Evolutionary conservation across 2,888 invertebrate species (phyloP).

Genomic region (Phragmatobia fuliginosa): DNA sequence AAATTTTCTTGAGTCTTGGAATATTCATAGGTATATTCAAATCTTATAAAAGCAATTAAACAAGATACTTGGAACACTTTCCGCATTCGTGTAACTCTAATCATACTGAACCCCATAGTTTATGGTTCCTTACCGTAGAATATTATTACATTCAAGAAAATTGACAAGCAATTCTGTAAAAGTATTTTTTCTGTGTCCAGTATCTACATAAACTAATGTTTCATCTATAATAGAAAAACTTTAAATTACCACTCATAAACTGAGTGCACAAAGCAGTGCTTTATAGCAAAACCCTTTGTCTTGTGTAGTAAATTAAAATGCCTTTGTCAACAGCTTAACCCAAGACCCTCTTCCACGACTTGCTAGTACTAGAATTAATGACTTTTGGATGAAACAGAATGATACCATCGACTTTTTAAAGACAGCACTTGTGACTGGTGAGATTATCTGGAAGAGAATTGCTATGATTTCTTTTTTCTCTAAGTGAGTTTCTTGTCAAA

Average conservation of each 20-base stretch:
- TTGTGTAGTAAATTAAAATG: conserved; percentile 22
- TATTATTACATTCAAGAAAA: background rate
- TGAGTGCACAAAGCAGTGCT: conserved; percentile 9
- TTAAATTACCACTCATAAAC: background rate
- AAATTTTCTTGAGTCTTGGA: background rate
- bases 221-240: background rate
- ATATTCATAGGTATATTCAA: background rate
- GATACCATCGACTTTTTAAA: conserved; percentile 12
- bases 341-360: conserved; percentile 11
- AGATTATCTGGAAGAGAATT: conserved; percentile 11
- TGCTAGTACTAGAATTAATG: conserved; percentile 22
- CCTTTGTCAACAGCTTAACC: conserved; percentile 14
- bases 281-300: conserved; percentile 9
- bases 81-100: background rate
- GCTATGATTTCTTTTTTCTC: conserved; percentile 4
- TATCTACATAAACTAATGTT: background rate
- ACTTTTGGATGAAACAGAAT: conserved; percentile 14
- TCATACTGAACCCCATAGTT: background rate
- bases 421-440: conserved; percentile 5
- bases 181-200: background rate
- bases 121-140: background rate
- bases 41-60: background rate
- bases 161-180: background rate
- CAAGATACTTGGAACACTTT: background rate
- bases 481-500: background rate